Base-by-base conservation (phyloP, 2,797 vertebrate genomes). In the Taenioides sp. region DNA sequence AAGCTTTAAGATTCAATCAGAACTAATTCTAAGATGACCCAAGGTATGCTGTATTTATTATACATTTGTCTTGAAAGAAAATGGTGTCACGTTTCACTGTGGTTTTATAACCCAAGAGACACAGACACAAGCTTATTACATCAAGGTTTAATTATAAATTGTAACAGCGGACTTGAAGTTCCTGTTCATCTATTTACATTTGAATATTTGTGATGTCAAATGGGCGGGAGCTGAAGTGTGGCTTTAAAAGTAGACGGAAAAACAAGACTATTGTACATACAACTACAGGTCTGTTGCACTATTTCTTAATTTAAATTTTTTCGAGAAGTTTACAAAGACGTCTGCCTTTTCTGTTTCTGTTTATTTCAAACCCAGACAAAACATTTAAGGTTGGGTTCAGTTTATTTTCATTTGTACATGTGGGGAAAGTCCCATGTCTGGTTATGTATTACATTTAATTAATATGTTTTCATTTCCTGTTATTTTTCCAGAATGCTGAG, bases 401-500 rank as follows among this genome's bases (percentile, higher is more conserved):
- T 54, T n/a, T n/a, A n/a, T n/a, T 54, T 9, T 9, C 7, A 54
- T 7, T 54, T 9, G 20, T 54, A n/a, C 50, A 11, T n/a, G 50
- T 11, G n/a, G 12, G 7, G 10, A 14, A 2, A 57, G 4, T 22
- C 14, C 22, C 22, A 59, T 27, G 14, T 59, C 14, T 59, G 14
- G 3, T 57, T 23, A 59, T 25, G 0, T 58, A 27, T 59, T 16
- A 62, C 40, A 16, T 70, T 14, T 3, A 12, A 2, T 52, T 69
- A 27, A 4, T 49, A 43, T 47, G 14, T 47, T 67, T 3, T 20
- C 62, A 34, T 23, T n/a, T 73, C 18, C 49, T 57, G 22, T 43
- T 75, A 71, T 73, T 68, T 55, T 80, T 94, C 92, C 86, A 92
- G 73, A 86, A 94, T 94, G 93, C 86, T 76, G 75, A 89, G 74